Percentiles rank a stretch among this genome's conserved stretches.
Evolutionary conservation across 2,113 vertebrate genomes (phyloP).

Genomic region (Rafetus swinhoei): DNA sequence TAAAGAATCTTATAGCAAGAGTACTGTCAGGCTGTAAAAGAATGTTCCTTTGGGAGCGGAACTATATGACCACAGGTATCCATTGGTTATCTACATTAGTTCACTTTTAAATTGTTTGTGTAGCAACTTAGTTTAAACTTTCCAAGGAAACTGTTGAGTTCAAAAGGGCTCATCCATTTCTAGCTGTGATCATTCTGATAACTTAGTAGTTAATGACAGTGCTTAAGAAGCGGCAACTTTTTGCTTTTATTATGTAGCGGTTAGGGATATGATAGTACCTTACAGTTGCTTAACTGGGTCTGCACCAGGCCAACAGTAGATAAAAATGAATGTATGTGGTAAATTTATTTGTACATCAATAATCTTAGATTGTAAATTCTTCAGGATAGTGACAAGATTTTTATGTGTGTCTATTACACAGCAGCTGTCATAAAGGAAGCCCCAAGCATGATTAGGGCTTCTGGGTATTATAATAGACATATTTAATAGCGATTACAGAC

Average conservation of each 20-base stretch:
- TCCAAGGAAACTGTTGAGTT: not conserved
- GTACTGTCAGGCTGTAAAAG: not conserved
- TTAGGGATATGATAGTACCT: not conserved
- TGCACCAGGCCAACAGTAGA: not conserved
- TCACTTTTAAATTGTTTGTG: not conserved
- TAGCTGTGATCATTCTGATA: not conserved
- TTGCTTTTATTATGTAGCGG: not conserved
- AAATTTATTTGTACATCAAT: not conserved
- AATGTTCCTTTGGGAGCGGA: constrained; percentile 18
- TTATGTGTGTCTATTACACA: not conserved
- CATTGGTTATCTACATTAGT: not conserved
- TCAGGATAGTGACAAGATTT: not conserved
- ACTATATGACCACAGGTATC: not conserved
- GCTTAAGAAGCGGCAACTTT: not conserved
- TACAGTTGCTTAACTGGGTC: not conserved
- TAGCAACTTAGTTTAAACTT: not conserved
- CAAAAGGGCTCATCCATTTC: not conserved
- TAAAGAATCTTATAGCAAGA: not conserved
- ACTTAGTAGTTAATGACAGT: not conserved
- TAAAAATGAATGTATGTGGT: not conserved
- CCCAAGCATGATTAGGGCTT: not conserved
- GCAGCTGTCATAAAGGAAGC: not conserved
- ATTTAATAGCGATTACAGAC: not conserved
- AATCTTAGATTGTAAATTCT: not conserved
- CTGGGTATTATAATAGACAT: not conserved